Percentiles rank a stretch among this genome's conserved stretches.
These are phyloP conservation scores for Sinohyriopsis cumingii DNA, from an alignment of 2,888 invertebrate genomes.

Conservation along the genomic window DNA sequence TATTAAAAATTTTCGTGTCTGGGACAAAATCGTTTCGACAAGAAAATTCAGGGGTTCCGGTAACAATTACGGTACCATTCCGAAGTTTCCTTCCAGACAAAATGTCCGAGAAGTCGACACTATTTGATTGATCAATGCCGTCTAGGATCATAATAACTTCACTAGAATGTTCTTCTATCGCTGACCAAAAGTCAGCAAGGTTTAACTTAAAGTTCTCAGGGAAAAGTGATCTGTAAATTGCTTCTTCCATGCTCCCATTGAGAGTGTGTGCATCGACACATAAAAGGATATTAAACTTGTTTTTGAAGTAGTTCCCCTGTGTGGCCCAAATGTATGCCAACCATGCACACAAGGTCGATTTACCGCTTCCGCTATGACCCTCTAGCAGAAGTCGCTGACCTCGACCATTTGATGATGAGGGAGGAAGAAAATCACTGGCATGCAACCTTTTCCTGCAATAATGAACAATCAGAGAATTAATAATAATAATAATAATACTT, in stretches of 20 bases:
- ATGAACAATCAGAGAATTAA: background rate
- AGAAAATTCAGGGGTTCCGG: conserved; percentile 41
- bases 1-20: conserved; percentile 45
- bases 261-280: conserved; percentile 42
- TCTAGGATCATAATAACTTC: conserved; percentile 60
- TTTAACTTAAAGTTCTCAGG: conserved; percentile 48
- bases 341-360: conserved; percentile 57
- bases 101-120: conserved; percentile 39
- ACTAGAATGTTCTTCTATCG: conserved; percentile 49
- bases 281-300: conserved; percentile 46
- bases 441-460: conserved; percentile 44
- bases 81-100: conserved; percentile 42
- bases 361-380: conserved; percentile 64
- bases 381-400: conserved; percentile 56
- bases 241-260: conserved; percentile 32
- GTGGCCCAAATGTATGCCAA: conserved; percentile 61
- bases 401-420: conserved; percentile 30
- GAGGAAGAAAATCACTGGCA: conserved; percentile 45
- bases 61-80: conserved; percentile 49
- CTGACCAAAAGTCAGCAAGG: conserved; percentile 51
- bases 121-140: conserved; percentile 46
- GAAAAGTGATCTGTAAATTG: conserved; percentile 51
- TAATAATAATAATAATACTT: background rate
- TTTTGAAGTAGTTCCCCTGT: conserved; percentile 41
- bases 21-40: conserved; percentile 28